Conservation (phyloP, 2,113 vertebrate genomes). For the Nothobranchius furzeri region DNA sequence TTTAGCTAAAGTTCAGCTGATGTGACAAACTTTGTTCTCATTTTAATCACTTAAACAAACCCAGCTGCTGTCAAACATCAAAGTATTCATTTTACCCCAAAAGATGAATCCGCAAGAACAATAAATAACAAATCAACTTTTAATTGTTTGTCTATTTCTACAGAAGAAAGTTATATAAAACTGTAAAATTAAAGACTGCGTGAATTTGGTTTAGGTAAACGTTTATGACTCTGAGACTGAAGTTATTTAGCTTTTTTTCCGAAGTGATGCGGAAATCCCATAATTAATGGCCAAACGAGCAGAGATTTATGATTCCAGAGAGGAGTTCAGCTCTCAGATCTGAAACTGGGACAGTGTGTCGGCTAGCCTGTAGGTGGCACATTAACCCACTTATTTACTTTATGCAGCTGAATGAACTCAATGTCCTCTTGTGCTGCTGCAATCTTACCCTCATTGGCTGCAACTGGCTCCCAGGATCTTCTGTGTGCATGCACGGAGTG, state of each 20-base stretch:
- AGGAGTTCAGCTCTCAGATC: conserved; percentile 4
- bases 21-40: no score
- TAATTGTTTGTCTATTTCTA: no score
- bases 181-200: no score
- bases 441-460: conserved; percentile 31
- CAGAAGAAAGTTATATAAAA: no score
- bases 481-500: background rate
- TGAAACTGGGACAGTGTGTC: conserved; percentile 31
- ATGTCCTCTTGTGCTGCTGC: conserved; percentile 11
- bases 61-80: background rate
- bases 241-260: background rate
- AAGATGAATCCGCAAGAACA: no score
- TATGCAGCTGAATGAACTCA: background rate
- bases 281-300: conserved; percentile 1
- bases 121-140: no score
- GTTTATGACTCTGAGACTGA: no score
- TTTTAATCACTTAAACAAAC: background rate
- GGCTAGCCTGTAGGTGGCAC: conserved; percentile 71
- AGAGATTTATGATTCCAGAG: conserved; percentile 20
- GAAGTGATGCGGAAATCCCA: conserved; percentile 7
- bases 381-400: conserved; percentile 55
- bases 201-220: no score
- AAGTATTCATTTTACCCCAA: background rate
- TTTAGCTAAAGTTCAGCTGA: background rate
- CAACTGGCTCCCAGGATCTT: background rate